phyloP scores from a whole-genome alignment of 2,113 vertebrate genomes.

The Electrona antarctica region DNA sequence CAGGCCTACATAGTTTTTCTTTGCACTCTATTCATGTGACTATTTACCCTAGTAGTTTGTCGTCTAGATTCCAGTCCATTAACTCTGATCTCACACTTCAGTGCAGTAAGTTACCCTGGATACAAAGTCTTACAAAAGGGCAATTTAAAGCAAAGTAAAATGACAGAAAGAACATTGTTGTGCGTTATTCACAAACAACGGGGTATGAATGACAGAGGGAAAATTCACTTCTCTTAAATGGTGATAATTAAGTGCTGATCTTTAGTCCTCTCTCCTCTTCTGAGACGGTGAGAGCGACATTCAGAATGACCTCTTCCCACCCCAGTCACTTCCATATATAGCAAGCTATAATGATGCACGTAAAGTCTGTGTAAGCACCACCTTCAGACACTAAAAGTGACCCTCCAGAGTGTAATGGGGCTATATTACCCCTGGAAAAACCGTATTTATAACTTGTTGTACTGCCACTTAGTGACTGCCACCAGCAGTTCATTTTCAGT shows the following conservation, averaged over 20 bases:
- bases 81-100: too few relatives aligned
- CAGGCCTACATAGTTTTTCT: too few relatives aligned
- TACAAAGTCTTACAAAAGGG: not conserved
- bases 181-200: slow-evolving; percentile 36
- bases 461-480: slow-evolving; percentile 59
- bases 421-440: slow-evolving; percentile 85
- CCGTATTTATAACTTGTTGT: slow-evolving; percentile 71
- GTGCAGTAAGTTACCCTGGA: too few relatives aligned
- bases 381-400: slow-evolving; percentile 76
- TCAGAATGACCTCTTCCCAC: slow-evolving; percentile 80
- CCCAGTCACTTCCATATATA: slow-evolving; percentile 84
- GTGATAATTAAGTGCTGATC: slow-evolving; percentile 78
- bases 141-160: slow-evolving; percentile 15
- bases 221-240: slow-evolving; percentile 48
- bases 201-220: slow-evolving; percentile 22
- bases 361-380: slow-evolving; percentile 89
- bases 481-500: slow-evolving; percentile 57
- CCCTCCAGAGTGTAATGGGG: slow-evolving; percentile 79
- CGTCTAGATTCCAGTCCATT: too few relatives aligned
- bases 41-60: too few relatives aligned
- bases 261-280: slow-evolving; percentile 75
- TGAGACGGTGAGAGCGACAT: slow-evolving; percentile 80
- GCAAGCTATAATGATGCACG: slow-evolving; percentile 88
- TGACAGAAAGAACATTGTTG: slow-evolving; percentile 8
- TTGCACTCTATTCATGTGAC: too few relatives aligned